These are phyloP conservation scores for Xestia rhomboidea DNA, from an alignment of 2,888 invertebrate species.

Conservation along the genomic window DNA sequence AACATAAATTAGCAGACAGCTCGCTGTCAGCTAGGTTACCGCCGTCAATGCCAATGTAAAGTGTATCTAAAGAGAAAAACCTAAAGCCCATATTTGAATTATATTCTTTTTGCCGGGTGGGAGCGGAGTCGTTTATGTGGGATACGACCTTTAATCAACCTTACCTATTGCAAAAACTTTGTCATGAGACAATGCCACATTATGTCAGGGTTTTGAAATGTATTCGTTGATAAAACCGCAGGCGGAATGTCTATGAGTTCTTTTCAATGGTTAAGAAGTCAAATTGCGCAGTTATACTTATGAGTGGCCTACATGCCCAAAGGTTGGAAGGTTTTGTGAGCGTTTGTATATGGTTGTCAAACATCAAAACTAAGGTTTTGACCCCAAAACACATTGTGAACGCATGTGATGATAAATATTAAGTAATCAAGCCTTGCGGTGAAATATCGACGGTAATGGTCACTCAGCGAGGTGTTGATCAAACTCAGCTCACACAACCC, in stretches of 20 bases:
- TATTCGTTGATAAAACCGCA: background rate
- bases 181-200: background rate
- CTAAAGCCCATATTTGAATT: no score
- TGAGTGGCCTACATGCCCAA: background rate
- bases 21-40: no score
- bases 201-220: background rate
- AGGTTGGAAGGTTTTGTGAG: conserved; percentile 39
- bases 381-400: conserved; percentile 7
- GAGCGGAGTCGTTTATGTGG: no score
- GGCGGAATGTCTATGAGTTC: background rate
- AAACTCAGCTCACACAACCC: conserved; percentile 37
- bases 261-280: background rate
- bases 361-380: conserved; percentile 1
- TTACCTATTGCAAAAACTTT: background rate
- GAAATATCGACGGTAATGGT: background rate
- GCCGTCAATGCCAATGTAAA: no score
- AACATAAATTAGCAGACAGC: no score
- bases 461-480: background rate
- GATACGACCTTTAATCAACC: background rate
- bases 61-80: no score
- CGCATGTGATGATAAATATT: background rate
- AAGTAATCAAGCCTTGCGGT: background rate
- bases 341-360: background rate
- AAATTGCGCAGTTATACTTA: conserved; percentile 1
- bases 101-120: no score